Conservation (phyloP, 1,140 invertebrate genomes). For the Riptortus pedestris region DNA sequence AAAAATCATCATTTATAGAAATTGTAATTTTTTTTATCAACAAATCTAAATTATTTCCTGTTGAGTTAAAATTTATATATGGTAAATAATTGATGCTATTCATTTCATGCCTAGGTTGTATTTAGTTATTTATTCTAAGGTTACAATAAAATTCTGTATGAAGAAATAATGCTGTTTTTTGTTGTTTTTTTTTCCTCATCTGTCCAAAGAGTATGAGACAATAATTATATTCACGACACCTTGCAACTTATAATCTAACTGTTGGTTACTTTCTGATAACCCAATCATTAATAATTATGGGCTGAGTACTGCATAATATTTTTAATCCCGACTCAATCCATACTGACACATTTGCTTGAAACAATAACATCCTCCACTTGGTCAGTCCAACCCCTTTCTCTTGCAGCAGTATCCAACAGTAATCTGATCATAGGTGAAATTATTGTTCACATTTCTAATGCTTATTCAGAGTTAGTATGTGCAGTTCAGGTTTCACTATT, state of each 20-base stretch:
- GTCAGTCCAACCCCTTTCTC: too few species aligned
- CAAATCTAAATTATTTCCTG: neutral
- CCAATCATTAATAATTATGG: neutral
- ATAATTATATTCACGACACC: neutral
- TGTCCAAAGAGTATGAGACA: neutral
- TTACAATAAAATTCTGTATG: constrained; percentile 13
- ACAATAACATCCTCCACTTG: too few species aligned
- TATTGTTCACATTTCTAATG: too few species aligned
- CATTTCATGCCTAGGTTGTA: constrained; percentile 13
- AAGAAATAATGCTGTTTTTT: neutral
- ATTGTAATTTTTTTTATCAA: neutral
- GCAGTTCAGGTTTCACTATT: too few species aligned
- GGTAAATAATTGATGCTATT: too few species aligned
- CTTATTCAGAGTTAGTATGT: too few species aligned
- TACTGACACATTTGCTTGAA: neutral
- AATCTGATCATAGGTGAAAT: too few species aligned
- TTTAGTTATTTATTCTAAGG: constrained; percentile 16
- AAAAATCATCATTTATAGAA: neutral
- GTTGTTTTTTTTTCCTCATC: neutral
- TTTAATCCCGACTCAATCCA: neutral
- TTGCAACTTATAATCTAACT: neutral
- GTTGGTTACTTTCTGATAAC: neutral
- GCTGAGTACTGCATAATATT: neutral
- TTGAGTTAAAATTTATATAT: constrained; percentile 7
- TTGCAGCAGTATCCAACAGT: too few species aligned